Percentiles rank a stretch among this genome's conserved stretches.
These are phyloP conservation scores for Lottia gigantea DNA, from an alignment of 2,888 invertebrate genomes.

Conservation along the genomic window DNA sequence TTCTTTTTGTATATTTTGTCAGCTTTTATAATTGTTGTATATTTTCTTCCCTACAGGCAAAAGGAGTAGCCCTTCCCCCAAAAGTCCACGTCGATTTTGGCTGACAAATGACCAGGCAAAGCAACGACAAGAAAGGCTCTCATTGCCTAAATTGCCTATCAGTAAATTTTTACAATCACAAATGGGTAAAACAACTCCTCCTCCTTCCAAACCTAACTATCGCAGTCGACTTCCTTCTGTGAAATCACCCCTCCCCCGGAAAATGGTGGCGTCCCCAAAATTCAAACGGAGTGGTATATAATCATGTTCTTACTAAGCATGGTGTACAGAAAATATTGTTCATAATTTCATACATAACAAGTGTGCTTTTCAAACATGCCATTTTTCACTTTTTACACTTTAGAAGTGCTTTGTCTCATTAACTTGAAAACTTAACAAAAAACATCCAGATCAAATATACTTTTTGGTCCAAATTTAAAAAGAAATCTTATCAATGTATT, in stretches of 20 bases:
- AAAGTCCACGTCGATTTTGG: constrained; percentile 8
- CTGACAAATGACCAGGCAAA: neutral
- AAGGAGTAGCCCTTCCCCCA: neutral
- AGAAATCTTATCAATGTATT: too few relatives aligned
- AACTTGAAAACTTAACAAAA: too few relatives aligned
- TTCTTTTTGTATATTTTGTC: neutral
- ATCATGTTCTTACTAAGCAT: constrained; percentile 7
- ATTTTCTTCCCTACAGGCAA: constrained; percentile 6
- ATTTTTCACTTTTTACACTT: too few relatives aligned
- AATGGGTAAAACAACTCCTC: constrained; percentile 9
- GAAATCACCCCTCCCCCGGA: constrained; percentile 6
- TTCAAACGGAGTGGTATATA: constrained; percentile 5
- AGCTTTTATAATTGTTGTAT: neutral
- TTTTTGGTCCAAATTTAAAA: too few relatives aligned
- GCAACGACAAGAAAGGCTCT: neutral
- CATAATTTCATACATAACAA: too few relatives aligned
- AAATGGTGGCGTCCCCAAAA: constrained; percentile 13
- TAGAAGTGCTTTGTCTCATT: too few relatives aligned
- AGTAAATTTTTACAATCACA: constrained; percentile 1
- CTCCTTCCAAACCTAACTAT: constrained; percentile 10
- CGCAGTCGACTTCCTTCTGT: constrained; percentile 13
- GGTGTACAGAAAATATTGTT: neutral
- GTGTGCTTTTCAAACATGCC: too few relatives aligned
- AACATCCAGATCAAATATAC: too few relatives aligned
- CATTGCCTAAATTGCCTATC: constrained; percentile 2